Base-by-base conservation (phyloP, 2,888 invertebrate genomes). In the Miltochrista miniata region DNA sequence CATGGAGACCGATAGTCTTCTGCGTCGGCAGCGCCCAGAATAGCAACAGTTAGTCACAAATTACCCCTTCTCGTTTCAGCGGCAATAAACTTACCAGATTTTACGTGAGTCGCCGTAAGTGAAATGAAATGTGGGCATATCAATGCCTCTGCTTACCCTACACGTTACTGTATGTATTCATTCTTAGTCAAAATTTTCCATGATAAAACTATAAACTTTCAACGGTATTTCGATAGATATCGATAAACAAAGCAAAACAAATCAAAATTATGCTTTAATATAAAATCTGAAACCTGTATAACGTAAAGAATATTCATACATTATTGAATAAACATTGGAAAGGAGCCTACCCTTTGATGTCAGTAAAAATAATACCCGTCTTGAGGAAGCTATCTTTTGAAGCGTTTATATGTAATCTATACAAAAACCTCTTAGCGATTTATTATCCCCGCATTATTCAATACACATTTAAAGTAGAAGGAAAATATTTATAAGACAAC, bases 281-380 rank as follows among this genome's bases (percentile, higher is more conserved):
- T 33, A 12, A 33, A 18, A 18, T 33, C 18, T 12, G 15, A 18
- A 30, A 48, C 12, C 14, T 13, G 18, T n/a, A n/a, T n/a, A 41
- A 10, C n/a, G 38, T 39, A 44, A 42, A 48, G 42, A 39, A 43
- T 43, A 43, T 52, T 12, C 15, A 34, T 18, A 33, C 31, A 18
- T 24, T 38, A 24, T 41, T 54, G 44, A 43, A 47, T 39, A n/a
- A 5, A 24, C 2, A 24, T 43, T 33, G 7, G 37, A 29, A 13
- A 29, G 12, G 40, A 45, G 40, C 47, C 43, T 30, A 33, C 42
- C 42, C 50, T 54, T 54, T 63, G 64, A 63, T 38, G 50, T 44
- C 13, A n/a, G 33, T 44, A n/a, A 37, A 61, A 48, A 56, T 48
- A 35, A 46, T 56, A 34, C 31, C n/a, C 30, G 31, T 29, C 24